A percentile compares a stretch with the other conserved stretches of the same genome.
phyloP scores from a whole-genome alignment of 2,113 vertebrate species.

The Ornithorhynchus anatinus region DNA sequence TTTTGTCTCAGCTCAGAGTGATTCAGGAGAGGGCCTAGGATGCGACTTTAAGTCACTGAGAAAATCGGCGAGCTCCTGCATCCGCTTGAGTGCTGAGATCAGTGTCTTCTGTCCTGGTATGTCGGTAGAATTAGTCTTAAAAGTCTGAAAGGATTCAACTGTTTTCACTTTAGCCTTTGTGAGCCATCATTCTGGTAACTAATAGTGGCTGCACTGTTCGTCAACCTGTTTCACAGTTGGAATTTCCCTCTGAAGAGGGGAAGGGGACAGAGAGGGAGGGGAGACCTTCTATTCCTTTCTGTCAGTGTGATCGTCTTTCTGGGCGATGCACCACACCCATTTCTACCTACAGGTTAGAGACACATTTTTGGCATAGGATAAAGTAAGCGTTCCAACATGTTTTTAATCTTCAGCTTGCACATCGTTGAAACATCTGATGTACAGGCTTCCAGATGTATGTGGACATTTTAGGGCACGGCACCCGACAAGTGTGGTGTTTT shows the following conservation, averaged over 20 bases:
- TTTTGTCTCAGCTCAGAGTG: neutral
- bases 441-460: slow-evolving; percentile 72
- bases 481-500: slow-evolving; percentile 33
- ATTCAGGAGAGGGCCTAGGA: slow-evolving; percentile 17
- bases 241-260: slow-evolving; percentile 1
- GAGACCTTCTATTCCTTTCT: slow-evolving; percentile 24
- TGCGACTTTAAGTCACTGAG: slow-evolving; percentile 28
- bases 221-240: neutral
- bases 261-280: neutral
- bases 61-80: neutral
- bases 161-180: neutral
- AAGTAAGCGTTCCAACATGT: slow-evolving; percentile 83
- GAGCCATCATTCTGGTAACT: fast-evolving
- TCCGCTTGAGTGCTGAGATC: neutral
- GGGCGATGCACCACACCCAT: slow-evolving; percentile 59
- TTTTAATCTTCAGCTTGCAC: slow-evolving; percentile 76
- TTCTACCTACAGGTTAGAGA: slow-evolving; percentile 76
- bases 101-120: fast-evolving
- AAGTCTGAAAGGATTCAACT: neutral
- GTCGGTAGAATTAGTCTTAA: slow-evolving; percentile 5
- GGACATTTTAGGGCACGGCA: slow-evolving; percentile 57
- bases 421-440: slow-evolving; percentile 77
- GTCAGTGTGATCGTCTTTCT: slow-evolving; percentile 59
- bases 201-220: neutral
- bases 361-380: slow-evolving; percentile 84